phyloP scores from a whole-genome alignment of 2,113 vertebrate genomes.

The Corynorhinus townsendii region DNA sequence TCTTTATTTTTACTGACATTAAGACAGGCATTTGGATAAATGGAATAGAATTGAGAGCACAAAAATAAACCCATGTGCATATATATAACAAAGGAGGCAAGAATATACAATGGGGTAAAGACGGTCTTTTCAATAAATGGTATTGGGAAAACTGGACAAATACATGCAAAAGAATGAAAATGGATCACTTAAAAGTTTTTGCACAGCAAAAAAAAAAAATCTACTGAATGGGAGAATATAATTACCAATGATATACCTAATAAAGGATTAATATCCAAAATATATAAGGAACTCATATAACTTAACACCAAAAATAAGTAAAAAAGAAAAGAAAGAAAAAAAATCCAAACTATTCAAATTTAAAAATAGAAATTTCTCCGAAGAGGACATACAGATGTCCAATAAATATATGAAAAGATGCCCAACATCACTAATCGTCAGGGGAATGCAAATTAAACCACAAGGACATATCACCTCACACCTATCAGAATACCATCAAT shows the following conservation, averaged over 20 bases:
- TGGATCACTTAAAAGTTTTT: neutral
- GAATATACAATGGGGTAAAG: neutral
- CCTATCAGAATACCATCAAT: neutral
- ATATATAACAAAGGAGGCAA: neutral
- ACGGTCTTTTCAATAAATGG: neutral
- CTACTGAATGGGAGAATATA: neutral
- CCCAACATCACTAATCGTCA: neutral
- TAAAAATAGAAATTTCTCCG: neutral
- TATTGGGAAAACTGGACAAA: neutral
- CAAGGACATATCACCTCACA: neutral
- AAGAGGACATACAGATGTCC: neutral
- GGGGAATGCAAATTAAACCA: neutral
- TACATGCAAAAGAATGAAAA: neutral
- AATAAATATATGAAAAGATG: neutral
- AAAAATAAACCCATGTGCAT: neutral
- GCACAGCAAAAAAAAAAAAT: neutral
- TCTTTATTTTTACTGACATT: neutral
- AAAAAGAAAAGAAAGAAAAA: too few species aligned
- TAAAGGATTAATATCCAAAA: neutral
- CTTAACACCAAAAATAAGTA: neutral
- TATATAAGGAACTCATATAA: neutral
- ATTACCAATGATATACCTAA: neutral
- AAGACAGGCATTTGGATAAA: too few species aligned
- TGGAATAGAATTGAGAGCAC: neutral
- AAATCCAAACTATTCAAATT: neutral